Evolutionary conservation across 2,797 vertebrate species (phyloP).

Genomic region (Tadarida brasiliensis): DNA sequence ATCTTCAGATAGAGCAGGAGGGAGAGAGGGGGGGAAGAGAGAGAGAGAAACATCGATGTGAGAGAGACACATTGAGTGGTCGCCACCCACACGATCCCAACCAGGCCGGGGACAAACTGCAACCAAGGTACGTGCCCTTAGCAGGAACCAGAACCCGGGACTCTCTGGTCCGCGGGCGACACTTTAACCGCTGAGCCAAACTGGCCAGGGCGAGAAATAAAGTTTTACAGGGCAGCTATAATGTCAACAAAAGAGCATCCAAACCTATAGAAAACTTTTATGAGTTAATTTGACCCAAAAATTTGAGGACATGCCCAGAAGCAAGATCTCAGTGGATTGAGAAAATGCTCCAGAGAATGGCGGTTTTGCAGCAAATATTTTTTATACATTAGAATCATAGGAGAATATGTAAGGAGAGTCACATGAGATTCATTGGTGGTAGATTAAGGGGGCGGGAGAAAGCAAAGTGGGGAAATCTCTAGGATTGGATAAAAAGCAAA

Average conservation of each 20-base stretch:
- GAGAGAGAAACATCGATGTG: no score
- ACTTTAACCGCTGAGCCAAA: no score
- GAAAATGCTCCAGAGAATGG: neutral
- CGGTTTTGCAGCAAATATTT: neutral
- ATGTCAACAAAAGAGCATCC: neutral
- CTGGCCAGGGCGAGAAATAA: no score
- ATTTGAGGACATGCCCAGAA: neutral
- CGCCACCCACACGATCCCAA: no score
- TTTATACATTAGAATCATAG: neutral
- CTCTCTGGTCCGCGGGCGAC: no score
- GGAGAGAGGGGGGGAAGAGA: no score
- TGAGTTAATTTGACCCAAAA: neutral
- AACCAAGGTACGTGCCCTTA: no score
- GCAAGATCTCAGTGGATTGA: neutral
- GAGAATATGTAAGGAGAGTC: neutral
- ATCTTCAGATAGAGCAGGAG: no score
- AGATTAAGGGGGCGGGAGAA: neutral
- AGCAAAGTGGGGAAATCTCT: neutral
- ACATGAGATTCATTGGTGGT: neutral
- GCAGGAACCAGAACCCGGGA: no score
- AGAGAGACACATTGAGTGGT: no score
- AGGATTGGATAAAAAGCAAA: neutral
- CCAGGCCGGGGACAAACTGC: no score
- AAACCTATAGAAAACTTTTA: neutral
- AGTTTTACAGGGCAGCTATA: neutral